Conservation (phyloP, 37 sponge, comb jelly and placozoan species). For the Beroe ovata region DNA sequence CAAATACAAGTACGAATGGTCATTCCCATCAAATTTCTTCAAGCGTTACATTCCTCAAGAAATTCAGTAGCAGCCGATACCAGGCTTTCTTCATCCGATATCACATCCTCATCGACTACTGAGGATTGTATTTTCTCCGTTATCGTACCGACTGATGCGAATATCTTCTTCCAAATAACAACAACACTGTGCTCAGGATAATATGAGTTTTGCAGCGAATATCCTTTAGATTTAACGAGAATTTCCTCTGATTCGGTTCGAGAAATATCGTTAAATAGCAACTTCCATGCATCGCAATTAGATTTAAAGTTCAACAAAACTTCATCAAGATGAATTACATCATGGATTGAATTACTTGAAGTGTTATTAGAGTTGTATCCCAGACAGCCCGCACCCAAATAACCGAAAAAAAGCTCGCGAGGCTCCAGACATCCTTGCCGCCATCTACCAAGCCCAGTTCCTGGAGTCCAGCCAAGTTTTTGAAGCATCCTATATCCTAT, state of each 20-base stretch:
- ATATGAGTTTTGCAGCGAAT: too few relatives aligned
- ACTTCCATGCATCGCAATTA: background rate
- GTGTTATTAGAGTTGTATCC: too few relatives aligned
- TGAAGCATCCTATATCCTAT: background rate
- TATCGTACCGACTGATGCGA: background rate
- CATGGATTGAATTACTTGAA: background rate
- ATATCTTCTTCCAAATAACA: background rate
- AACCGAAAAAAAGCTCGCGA: background rate
- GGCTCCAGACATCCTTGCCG: background rate
- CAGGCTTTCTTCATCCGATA: slow-evolving; percentile 21
- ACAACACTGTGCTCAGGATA: too few relatives aligned
- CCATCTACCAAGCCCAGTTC: background rate
- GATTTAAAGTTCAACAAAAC: background rate
- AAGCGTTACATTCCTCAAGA: background rate
- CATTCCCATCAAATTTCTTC: too few relatives aligned
- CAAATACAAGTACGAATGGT: too few relatives aligned
- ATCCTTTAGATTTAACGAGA: too few relatives aligned
- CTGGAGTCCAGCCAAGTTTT: background rate
- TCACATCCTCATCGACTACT: background rate
- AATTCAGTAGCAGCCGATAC: background rate
- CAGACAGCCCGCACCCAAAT: background rate
- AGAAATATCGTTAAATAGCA: background rate
- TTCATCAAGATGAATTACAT: background rate
- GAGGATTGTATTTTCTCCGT: background rate
- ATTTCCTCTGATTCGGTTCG: too few relatives aligned